These are phyloP conservation scores for Oscheius sp. DNA, from an alignment of 2,888 invertebrate species.

Conservation along the genomic window DNA sequence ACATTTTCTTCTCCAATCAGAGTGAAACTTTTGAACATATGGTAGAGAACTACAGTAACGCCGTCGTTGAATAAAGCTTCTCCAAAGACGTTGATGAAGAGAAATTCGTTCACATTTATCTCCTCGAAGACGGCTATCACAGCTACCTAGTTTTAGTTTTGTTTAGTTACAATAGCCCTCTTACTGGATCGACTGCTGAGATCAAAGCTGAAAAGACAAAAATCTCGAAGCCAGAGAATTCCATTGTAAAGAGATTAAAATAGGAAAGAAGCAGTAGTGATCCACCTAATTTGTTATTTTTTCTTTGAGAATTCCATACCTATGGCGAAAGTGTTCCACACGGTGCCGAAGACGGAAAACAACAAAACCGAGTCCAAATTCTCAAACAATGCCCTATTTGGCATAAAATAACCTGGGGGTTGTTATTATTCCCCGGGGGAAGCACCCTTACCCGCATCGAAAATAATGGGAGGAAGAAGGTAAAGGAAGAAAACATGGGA, in stretches of 20 bases:
- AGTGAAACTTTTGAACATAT: slow-evolving; percentile 64
- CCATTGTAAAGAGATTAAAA: slow-evolving; percentile 44
- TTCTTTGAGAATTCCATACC: slow-evolving; percentile 13
- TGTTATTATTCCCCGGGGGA: no score
- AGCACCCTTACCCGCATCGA: slow-evolving; percentile 91
- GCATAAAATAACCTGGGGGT: slow-evolving; percentile 92
- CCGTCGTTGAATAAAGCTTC: slow-evolving; percentile 97
- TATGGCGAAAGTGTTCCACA: slow-evolving; percentile 86
- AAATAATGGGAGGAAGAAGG: slow-evolving; percentile 95
- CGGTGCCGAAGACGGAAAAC: slow-evolving; percentile 89
- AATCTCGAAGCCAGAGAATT: slow-evolving; percentile 53
- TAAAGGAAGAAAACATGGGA: slow-evolving; percentile 91
- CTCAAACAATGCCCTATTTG: slow-evolving; percentile 94
- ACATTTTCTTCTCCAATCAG: slow-evolving; percentile 63
- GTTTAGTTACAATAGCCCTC: no score
- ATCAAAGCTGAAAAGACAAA: slow-evolving; percentile 54
- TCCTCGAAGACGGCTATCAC: slow-evolving; percentile 59
- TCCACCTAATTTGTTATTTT: slow-evolving; percentile 29
- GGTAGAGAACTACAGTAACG: slow-evolving; percentile 80
- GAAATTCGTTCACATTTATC: slow-evolving; percentile 89
- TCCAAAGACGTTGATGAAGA: slow-evolving; percentile 97
- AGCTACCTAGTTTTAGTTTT: no score
- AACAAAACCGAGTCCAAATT: slow-evolving; percentile 93
- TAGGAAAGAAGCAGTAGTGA: slow-evolving; percentile 45
- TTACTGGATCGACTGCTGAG: slow-evolving; percentile 56